Base-by-base conservation (phyloP, 2,113 vertebrate genomes). In the Bubo bubo region DNA sequence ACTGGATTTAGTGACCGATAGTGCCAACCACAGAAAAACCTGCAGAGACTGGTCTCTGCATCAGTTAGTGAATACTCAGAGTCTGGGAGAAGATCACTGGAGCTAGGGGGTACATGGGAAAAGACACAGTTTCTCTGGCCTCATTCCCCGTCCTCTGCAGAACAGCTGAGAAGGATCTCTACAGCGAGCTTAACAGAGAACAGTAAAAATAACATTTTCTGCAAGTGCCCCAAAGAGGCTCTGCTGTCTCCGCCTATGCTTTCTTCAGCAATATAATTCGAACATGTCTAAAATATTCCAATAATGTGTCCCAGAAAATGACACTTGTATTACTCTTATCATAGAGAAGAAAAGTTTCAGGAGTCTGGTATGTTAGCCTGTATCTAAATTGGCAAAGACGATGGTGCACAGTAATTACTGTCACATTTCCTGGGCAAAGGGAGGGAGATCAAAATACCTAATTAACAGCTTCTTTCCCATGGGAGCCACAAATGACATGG, bases 381-480 rank as follows among this genome's bases (percentile, higher is more conserved):
- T 39, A 67, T 49, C 67, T 96, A 59, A 92, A 91, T 0, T 37
- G 79, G 59, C 84, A 91, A 80, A 83, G 73, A 90, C 20, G 56
- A 90, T 2, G 17, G 75, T 41, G 50, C 53, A 41, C 27, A 82
- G 75, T 90, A 96, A 97, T 97, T 97, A 86, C 63, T 81, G 90
- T 89, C 91, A 95, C 21, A 66, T 88, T 83, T 93, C 83, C 72
- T 58, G 41, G 66, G 59, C 49, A 55, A 85, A 90, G 43, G 37
- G 41, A 93, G 32, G 27, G 64, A 95, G 72, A 92, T 60, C 66
- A 90, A 91, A 80, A 93, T 74, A 64, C 49, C 84, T 92, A 86
- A 93, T 97, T 96, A 97, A 92, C 89, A 88, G 72, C 62, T 88
- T 21, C 91, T 74, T 82, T 91, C 92, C 63, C 56, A 86, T 4